phyloP scores from a whole-genome alignment of 2,113 vertebrate species.

The Ochotona curzoniae region DNA sequence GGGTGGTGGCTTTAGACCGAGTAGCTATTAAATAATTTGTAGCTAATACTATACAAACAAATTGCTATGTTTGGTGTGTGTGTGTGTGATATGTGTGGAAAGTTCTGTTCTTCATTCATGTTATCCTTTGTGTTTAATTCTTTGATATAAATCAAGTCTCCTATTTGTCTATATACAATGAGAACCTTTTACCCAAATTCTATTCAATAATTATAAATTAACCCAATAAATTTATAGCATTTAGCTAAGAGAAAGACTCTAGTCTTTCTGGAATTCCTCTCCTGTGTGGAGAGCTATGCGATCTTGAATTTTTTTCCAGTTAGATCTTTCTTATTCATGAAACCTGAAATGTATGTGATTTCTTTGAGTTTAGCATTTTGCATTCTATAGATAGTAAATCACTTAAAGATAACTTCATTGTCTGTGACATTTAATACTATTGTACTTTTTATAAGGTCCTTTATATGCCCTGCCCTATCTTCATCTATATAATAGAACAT shows the following conservation, averaged over 20 bases:
- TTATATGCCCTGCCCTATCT: background rate
- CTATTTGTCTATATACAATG: background rate
- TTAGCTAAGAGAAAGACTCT: constrained; percentile 2
- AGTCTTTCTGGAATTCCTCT: background rate
- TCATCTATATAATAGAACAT: background rate
- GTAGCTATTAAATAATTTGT: background rate
- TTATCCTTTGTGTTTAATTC: constrained; percentile 1
- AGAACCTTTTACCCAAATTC: background rate
- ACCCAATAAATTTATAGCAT: background rate
- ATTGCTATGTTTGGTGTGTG: background rate
- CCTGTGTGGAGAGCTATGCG: background rate
- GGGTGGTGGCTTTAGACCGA: background rate
- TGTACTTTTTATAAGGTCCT: background rate
- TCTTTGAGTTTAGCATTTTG: background rate
- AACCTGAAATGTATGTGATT: background rate
- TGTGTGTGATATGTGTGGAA: background rate
- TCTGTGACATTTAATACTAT: background rate
- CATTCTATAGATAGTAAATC: background rate
- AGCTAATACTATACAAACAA: background rate
- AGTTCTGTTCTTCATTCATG: background rate
- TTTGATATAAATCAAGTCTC: background rate
- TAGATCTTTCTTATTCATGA: background rate
- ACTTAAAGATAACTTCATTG: background rate
- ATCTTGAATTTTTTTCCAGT: background rate
- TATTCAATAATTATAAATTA: background rate